Conservation (phyloP, 2,888 invertebrate species). For the Lucinisca nassula region DNA sequence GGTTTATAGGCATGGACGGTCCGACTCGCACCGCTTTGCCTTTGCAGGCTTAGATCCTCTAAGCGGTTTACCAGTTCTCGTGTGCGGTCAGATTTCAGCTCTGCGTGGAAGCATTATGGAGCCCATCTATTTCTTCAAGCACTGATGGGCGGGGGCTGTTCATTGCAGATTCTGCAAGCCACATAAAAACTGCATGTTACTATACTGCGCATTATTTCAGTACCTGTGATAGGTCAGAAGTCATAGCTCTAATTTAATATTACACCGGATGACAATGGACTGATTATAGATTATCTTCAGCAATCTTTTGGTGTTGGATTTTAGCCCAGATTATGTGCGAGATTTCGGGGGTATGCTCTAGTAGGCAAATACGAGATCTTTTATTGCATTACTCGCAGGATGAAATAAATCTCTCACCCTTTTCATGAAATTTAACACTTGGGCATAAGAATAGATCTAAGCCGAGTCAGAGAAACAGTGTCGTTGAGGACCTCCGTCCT, state of each 20-base stretch:
- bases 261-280: neutral
- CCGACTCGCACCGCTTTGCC: no score
- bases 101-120: no score
- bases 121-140: no score
- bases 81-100: no score
- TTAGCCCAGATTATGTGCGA: neutral
- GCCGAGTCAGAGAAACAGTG: no score
- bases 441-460: neutral
- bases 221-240: neutral
- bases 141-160: no score
- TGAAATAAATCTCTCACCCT: slow-evolving; percentile 1
- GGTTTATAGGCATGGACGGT: no score
- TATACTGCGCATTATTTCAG: neutral
- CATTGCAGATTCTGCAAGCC: no score
- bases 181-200: neutral
- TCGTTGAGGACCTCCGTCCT: no score
- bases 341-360: neutral
- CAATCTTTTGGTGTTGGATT: neutral
- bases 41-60: no score
- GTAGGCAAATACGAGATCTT: neutral
- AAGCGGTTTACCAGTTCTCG: no score
- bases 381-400: neutral
- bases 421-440: neutral
- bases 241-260: neutral
- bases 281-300: neutral